Evolutionary conservation across 1,140 invertebrate genomes (phyloP).

Genomic region (Tetramorium parvispinum): DNA sequence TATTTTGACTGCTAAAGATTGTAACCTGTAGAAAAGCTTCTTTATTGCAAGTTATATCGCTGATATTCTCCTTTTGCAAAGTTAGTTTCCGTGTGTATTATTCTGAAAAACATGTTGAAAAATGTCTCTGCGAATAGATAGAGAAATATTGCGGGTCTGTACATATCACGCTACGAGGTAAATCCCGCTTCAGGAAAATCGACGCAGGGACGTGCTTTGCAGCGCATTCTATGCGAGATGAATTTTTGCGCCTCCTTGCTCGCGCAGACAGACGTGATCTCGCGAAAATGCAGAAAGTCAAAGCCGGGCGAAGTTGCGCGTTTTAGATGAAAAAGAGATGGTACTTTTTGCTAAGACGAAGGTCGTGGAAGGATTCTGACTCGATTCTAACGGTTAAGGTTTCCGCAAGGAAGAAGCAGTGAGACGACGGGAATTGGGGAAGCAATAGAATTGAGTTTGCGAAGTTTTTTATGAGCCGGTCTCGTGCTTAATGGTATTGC

Average conservation of each 20-base stretch:
- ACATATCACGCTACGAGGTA: slow-evolving; percentile 7
- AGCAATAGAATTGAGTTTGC: slow-evolving; percentile 79
- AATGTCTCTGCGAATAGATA: slow-evolving; percentile 23
- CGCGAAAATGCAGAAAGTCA: slow-evolving; percentile 32
- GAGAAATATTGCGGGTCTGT: slow-evolving; percentile 35
- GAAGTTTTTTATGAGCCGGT: slow-evolving; percentile 75
- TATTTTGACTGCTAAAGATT: neutral
- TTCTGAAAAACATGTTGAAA: neutral
- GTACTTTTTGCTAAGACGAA: neutral
- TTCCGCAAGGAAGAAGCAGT: neutral
- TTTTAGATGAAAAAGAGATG: slow-evolving; percentile 32
- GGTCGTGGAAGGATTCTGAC: slow-evolving; percentile 3
- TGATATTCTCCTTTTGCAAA: neutral
- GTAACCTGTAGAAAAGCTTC: neutral
- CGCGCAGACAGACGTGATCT: neutral
- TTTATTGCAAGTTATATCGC: neutral
- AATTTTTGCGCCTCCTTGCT: slow-evolving; percentile 34
- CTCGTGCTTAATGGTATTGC: slow-evolving; percentile 80
- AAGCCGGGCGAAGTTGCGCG: slow-evolving; percentile 36
- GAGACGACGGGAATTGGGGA: slow-evolving; percentile 31
- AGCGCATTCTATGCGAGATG: slow-evolving; percentile 9
- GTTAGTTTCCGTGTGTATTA: slow-evolving; percentile 9
- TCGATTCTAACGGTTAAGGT: slow-evolving; percentile 12
- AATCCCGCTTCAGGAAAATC: slow-evolving; percentile 35
- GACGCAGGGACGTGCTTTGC: neutral